phyloP scores from a whole-genome alignment of 2,113 vertebrate genomes.

The Dipodomys ordii region DNA sequence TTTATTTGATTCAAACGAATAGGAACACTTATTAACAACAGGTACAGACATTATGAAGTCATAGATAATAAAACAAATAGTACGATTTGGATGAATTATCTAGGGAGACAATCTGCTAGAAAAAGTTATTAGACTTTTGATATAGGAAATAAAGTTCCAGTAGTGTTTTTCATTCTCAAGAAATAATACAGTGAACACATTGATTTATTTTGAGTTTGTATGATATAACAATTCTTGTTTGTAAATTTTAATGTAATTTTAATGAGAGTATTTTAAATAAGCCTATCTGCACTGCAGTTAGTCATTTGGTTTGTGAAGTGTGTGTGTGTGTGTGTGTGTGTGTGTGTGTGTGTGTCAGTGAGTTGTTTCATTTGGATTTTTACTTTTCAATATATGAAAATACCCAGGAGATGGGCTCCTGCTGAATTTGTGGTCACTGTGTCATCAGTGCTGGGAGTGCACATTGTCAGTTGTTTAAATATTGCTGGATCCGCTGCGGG shows the following conservation, averaged over 20 bases:
- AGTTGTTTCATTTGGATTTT: conserved; percentile 64
- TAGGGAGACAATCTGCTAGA: conserved; percentile 10
- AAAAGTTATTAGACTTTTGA: conserved; percentile 34
- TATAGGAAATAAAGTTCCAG: background rate
- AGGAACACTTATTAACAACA: conserved; percentile 22
- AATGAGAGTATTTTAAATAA: conserved; percentile 37
- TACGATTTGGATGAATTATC: conserved; percentile 33
- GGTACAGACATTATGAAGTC: background rate
- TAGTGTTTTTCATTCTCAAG: conserved; percentile 59
- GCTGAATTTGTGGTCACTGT: conserved; percentile 55
- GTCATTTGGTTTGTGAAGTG: conserved; percentile 30
- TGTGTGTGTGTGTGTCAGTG: conserved; percentile 17
- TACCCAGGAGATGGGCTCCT: conserved; percentile 55
- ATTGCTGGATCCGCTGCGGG: conserved; percentile 78
- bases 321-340: background rate
- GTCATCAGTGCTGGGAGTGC: conserved; percentile 77
- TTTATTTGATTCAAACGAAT: conserved; percentile 40
- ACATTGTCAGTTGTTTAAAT: conserved; percentile 81
- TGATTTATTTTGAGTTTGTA: conserved; percentile 25
- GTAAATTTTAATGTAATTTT: conserved; percentile 35
- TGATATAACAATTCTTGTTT: conserved; percentile 20
- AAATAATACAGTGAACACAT: conserved; percentile 26
- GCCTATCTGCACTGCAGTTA: conserved; percentile 9
- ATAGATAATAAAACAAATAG: conserved; percentile 34
- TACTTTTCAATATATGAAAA: conserved; percentile 69